A percentile compares a stretch with the other conserved stretches of the same genome.
Conservation (phyloP, 2,797 vertebrate species). For the Chromis chromis region DNA sequence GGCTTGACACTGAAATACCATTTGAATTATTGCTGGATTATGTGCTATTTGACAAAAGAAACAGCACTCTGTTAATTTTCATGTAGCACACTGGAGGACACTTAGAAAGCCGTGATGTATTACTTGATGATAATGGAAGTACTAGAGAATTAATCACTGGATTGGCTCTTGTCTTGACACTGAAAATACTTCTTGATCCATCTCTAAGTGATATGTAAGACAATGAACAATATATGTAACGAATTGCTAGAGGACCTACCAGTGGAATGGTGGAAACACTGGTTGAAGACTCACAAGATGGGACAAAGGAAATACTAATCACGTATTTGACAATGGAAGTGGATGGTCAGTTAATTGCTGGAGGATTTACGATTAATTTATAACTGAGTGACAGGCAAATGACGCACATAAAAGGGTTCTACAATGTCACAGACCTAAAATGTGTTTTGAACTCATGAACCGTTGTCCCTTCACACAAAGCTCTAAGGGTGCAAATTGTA, state of each 20-base stretch:
- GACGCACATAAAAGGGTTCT: background rate
- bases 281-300: conserved; percentile 1
- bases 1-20: conserved; percentile 22
- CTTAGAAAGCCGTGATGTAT: conserved; percentile 11
- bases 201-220: conserved; percentile 13
- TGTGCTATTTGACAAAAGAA: conserved; percentile 20
- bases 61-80: conserved; percentile 3
- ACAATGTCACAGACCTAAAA: background rate
- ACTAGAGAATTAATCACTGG: conserved; percentile 3
- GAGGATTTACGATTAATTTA: background rate
- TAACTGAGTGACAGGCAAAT: conserved; percentile 4
- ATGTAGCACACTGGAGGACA: conserved; percentile 6
- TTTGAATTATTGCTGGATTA: conserved; percentile 26
- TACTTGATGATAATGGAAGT: conserved; percentile 16
- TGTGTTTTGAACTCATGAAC: background rate
- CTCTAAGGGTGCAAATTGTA: background rate
- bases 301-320: conserved; percentile 38
- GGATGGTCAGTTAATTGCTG: conserved; percentile 19
- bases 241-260: conserved; percentile 14
- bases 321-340: conserved; percentile 14
- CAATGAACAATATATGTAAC: background rate
- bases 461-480: background rate
- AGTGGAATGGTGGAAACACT: conserved; percentile 9
- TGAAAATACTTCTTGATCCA: conserved; percentile 19
- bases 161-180: conserved; percentile 11